phyloP scores from a whole-genome alignment of 2,113 vertebrate genomes.

The Grammomys surdaster region DNA sequence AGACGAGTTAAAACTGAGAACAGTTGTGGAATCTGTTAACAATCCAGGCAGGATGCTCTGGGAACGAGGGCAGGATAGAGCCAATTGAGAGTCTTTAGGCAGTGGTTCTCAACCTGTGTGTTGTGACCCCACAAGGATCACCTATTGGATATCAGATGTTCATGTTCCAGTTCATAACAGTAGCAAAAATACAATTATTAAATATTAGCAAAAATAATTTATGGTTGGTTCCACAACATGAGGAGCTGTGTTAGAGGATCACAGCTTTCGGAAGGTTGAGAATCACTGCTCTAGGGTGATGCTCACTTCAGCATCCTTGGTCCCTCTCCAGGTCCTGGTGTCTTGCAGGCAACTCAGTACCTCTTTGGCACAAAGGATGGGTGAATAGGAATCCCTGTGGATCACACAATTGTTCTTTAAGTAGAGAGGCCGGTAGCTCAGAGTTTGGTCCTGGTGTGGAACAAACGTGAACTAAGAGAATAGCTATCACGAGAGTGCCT shows the following conservation, averaged over 20 bases:
- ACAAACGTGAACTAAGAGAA: neutral
- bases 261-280: neutral
- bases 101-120: neutral
- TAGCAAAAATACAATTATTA: neutral
- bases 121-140: neutral
- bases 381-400: neutral
- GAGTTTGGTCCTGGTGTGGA: neutral
- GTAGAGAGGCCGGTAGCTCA: neutral
- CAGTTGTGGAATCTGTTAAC: neutral
- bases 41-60: neutral
- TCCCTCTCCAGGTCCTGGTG: neutral
- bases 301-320: neutral
- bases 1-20: neutral
- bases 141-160: neutral
- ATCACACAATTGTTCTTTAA: neutral
- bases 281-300: neutral
- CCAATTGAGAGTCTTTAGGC: neutral
- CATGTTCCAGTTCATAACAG: neutral
- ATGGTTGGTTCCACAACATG: neutral
- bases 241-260: neutral
- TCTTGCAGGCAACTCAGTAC: neutral
- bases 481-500: neutral
- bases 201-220: neutral
- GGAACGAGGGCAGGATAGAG: too few relatives aligned
- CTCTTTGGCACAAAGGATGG: neutral